Evolutionary conservation across 1,140 invertebrate species (phyloP), one percentile per base, ranked within the genome.

Genomic region (Spodoptera frugiperda): DNA sequence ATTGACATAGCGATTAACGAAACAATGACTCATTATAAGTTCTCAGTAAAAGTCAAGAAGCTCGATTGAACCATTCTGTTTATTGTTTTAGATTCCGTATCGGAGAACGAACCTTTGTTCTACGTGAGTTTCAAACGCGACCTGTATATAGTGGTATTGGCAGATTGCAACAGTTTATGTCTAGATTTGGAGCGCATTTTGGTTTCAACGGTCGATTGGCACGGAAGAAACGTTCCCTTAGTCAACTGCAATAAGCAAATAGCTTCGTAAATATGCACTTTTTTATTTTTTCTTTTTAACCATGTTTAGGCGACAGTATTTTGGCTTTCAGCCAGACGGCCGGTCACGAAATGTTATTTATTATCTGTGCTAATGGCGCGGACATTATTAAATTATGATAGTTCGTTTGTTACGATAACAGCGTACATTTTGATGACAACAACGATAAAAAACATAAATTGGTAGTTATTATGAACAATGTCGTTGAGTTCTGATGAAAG

Each of bases 331-430:
- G 80, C 83, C 83, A 84, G 76, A 61, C 15, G 46, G 51, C 9
- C 49, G 53, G 72, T 78, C 72, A 78, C 72, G 72, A 25, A 75
- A 67, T 61, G 77, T 76, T 76, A 80, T 84, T 82, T 80, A 63
- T 59, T 59, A 83, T 81, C 78, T 77, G 77, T 73, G 75, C 71
- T 80, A 84, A 84, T 84, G 78, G 78, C 67, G 61, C 57, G 59
- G 73, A 78, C 59, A 67, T 68, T 57, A 67, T 72, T 78, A 79
- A 82, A 79, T 84, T 82, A 80, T 81, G 83, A 80, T 75, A 82
- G 68, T 78, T 78, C 75, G 77, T 77, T 79, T 79, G 72, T 78
- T 79, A 71, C 61, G 72, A 79, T 82, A 82, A 77, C 77, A 49
- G 59, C 68, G 55, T 74, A 78, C 78, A 73, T 70, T 65, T 78